Conservation (phyloP, 2,888 invertebrate genomes). For the Drosophila merina region DNA sequence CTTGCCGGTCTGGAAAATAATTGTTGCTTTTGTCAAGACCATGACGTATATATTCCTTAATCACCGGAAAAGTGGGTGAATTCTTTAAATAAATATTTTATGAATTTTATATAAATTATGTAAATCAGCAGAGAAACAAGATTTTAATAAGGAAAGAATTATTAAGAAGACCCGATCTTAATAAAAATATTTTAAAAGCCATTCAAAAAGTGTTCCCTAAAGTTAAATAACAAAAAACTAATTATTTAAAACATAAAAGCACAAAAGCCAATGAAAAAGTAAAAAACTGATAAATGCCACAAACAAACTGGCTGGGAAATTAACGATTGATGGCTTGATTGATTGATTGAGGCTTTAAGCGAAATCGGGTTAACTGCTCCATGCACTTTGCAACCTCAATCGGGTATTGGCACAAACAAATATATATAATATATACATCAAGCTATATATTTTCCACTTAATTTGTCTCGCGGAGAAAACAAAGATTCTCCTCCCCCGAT, state of each 20-base stretch:
- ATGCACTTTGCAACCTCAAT: slow-evolving; percentile 34
- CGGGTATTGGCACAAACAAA: neutral
- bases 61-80: slow-evolving; percentile 16
- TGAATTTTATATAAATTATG: too few species aligned
- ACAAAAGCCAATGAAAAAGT: slow-evolving; percentile 20
- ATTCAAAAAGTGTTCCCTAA: neutral
- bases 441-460: slow-evolving; percentile 10
- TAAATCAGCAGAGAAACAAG: too few species aligned
- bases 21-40: slow-evolving; percentile 28
- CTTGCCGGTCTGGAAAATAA: slow-evolving; percentile 3
- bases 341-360: slow-evolving; percentile 33
- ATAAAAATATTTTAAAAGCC: too few species aligned
- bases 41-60: slow-evolving; percentile 11
- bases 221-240: slow-evolving; percentile 3
- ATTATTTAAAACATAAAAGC: slow-evolving; percentile 8
- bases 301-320: slow-evolving; percentile 40
- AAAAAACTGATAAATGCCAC: slow-evolving; percentile 27
- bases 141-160: too few species aligned
- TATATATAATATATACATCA: neutral
- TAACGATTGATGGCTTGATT: slow-evolving; percentile 34
- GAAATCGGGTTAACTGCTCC: slow-evolving; percentile 35
- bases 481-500: slow-evolving; percentile 6
- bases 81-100: neutral
- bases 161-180: too few species aligned
- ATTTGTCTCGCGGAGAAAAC: slow-evolving; percentile 5